phyloP scores from a whole-genome alignment of 1,140 invertebrate species.

The Trichonephila clavata region DNA sequence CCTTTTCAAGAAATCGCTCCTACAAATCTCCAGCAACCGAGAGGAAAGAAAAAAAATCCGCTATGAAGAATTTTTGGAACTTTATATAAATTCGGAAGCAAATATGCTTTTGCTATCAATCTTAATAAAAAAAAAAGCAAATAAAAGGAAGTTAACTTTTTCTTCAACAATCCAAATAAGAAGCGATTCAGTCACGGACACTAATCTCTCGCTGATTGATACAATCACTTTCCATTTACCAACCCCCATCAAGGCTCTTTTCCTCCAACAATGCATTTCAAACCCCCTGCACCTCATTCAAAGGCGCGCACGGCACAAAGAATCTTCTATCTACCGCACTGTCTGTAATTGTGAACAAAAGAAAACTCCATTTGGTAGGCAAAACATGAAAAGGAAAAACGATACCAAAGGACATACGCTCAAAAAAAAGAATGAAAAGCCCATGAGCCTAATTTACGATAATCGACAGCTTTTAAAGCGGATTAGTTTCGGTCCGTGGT shows the following conservation, averaged over 20 bases:
- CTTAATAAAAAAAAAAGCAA: too few relatives aligned
- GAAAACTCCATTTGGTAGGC: constrained; percentile 1
- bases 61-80: too few relatives aligned
- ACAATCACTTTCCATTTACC: constrained; percentile 35
- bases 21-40: too few relatives aligned
- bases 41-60: too few relatives aligned
- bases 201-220: neutral
- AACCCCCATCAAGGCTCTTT: neutral
- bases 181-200: neutral
- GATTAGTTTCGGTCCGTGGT: constrained; percentile 40
- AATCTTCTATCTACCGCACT: neutral
- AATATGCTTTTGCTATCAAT: too few relatives aligned
- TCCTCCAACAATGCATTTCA: neutral
- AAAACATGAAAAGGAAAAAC: constrained; percentile 30
- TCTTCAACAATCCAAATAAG: neutral
- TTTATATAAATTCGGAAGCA: too few relatives aligned
- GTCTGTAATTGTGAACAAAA: neutral
- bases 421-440: neutral
- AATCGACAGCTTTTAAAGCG: constrained; percentile 55
- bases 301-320: neutral
- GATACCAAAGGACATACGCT: constrained; percentile 7
- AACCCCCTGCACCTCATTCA: neutral
- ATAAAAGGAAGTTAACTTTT: neutral
- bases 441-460: constrained; percentile 54
- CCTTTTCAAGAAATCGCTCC: too few relatives aligned